phyloP scores from a whole-genome alignment of 1,140 invertebrate genomes.

The Nasonia vitripennis region DNA sequence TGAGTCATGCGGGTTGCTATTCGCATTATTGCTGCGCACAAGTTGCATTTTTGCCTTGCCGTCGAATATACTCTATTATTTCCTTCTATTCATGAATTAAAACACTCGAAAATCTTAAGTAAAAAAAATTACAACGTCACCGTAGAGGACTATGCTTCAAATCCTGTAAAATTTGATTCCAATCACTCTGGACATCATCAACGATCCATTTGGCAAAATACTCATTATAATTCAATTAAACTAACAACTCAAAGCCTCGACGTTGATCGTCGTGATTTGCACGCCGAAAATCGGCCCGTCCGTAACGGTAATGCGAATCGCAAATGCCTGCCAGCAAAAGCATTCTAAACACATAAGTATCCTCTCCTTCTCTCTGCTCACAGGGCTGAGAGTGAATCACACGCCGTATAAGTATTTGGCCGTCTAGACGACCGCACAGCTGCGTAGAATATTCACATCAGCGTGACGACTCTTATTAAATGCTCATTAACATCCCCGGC shows the following conservation, averaged over 20 bases:
- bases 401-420: background rate
- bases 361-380: background rate
- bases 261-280: background rate
- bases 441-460: too few relatives aligned
- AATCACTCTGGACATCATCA: background rate
- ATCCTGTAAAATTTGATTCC: too few relatives aligned
- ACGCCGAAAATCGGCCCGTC: background rate
- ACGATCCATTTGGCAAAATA: background rate
- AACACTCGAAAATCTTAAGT: too few relatives aligned
- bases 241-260: background rate
- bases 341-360: background rate
- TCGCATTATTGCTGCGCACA: too few relatives aligned
- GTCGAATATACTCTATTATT: too few relatives aligned
- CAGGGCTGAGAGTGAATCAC: background rate
- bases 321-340: background rate
- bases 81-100: background rate
- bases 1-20: background rate
- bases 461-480: slow-evolving; percentile 25
- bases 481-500: background rate
- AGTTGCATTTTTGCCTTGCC: too few relatives aligned
- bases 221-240: slow-evolving; percentile 24
- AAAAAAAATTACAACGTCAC: too few relatives aligned
- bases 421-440: background rate
- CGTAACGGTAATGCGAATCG: background rate
- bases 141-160: too few relatives aligned